Conservation (phyloP, 2,797 vertebrate species). For the Mallotus villosus region DNA sequence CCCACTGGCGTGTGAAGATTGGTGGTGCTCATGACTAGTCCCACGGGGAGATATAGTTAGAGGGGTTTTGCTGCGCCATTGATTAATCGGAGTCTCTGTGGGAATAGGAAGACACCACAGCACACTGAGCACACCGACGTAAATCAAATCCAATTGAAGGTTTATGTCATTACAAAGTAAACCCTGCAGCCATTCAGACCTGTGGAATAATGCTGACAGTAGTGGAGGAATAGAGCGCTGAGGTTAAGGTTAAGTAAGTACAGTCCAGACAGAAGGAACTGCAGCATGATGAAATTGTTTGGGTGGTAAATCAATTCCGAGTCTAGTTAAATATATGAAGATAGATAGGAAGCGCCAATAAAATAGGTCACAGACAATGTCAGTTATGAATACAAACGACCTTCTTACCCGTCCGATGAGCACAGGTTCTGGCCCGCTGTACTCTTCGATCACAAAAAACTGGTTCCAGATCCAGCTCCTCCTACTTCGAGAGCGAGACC, state of each 20-base stretch:
- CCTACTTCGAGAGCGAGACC: constrained; percentile 78
- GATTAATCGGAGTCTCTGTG: constrained; percentile 64
- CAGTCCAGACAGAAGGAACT: neutral
- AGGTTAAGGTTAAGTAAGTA: neutral
- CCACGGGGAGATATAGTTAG: constrained; percentile 48
- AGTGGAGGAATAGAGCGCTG: neutral
- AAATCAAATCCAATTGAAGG: constrained; percentile 65
- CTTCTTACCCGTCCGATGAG: constrained; percentile 90
- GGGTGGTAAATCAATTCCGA: neutral
- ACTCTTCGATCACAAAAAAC: constrained; percentile 94
- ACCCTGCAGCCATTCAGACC: constrained; percentile 6
- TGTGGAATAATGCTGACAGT: constrained; percentile 29
- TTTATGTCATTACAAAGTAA: constrained; percentile 45
- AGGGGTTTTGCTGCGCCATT: constrained; percentile 57
- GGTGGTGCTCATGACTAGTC: constrained; percentile 60
- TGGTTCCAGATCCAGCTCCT: constrained; percentile 97
- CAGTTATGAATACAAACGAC: too few species aligned
- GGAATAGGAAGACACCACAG: constrained; percentile 53
- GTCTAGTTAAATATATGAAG: constrained; percentile 47
- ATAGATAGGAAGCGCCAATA: constrained; percentile 33
- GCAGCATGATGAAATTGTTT: neutral
- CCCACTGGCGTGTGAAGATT: constrained; percentile 59
- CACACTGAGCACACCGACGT: constrained; percentile 34
- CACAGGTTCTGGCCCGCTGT: constrained; percentile 89
- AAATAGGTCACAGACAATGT: constrained; percentile 45